A percentile compares a stretch with the other conserved stretches of the same genome.
phyloP scores from a whole-genome alignment of 2,888 invertebrate genomes.

The Pemphredon lugubris region DNA sequence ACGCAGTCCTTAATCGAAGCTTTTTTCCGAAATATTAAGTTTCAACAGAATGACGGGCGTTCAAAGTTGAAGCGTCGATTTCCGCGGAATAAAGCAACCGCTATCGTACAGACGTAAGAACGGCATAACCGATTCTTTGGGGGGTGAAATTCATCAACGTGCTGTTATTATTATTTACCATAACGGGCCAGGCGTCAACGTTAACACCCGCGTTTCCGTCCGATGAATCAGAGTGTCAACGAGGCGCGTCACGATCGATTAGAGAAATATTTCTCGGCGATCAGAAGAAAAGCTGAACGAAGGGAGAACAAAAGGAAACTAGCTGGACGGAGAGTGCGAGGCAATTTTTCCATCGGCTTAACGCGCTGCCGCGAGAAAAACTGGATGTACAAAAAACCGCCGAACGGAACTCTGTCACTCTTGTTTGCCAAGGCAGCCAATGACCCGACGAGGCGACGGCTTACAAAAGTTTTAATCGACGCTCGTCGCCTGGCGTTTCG shows the following conservation, averaged over 20 bases:
- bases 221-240: background rate
- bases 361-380: conserved; percentile 46
- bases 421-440: conserved; percentile 68
- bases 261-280: background rate
- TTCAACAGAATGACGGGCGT: too few species aligned
- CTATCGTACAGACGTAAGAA: too few species aligned
- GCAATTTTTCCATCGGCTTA: conserved; percentile 61
- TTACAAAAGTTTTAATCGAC: conserved; percentile 78
- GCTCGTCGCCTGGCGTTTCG: conserved; percentile 48
- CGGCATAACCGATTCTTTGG: too few species aligned
- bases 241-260: conserved; percentile 11
- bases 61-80: too few species aligned
- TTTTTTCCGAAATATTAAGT: too few species aligned
- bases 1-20: too few species aligned
- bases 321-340: conserved; percentile 6
- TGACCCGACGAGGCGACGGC: conserved; percentile 68
- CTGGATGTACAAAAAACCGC: conserved; percentile 45
- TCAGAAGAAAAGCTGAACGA: conserved; percentile 2
- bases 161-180: too few species aligned
- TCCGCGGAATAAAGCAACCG: too few species aligned
- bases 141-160: too few species aligned
- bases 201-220: background rate
- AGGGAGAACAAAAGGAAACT: conserved; percentile 29
- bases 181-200: too few species aligned
- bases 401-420: conserved; percentile 72